Conservation (phyloP, 2,888 invertebrate genomes). For the Gastrophysa polygoni region DNA sequence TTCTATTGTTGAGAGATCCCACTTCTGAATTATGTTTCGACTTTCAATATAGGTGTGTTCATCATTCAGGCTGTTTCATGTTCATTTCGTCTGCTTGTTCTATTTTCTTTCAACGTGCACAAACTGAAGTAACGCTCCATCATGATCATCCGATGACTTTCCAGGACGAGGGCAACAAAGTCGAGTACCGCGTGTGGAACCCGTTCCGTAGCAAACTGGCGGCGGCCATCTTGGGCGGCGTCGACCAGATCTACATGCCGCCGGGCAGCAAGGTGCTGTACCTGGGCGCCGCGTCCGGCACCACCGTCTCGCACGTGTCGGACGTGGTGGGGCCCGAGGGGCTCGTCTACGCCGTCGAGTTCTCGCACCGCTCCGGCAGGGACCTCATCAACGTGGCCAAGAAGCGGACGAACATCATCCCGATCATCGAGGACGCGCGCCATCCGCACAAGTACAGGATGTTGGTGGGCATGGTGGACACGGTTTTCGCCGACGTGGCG, state of each 20-base stretch:
- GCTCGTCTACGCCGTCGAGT: constrained; percentile 98
- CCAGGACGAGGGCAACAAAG: constrained; percentile 81
- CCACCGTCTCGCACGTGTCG: constrained; percentile 98
- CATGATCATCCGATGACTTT: constrained; percentile 24
- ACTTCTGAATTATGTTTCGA: no score
- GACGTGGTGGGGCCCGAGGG: constrained; percentile 98
- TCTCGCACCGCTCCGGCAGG: constrained; percentile 95
- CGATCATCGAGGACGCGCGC: constrained; percentile 98
- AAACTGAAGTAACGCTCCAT: no score
- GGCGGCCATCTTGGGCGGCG: constrained; percentile 96
- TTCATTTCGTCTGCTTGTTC: no score
- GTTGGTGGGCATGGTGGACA: constrained; percentile 98
- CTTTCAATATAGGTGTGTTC: no score
- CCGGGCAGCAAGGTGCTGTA: constrained; percentile 96
- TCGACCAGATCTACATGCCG: constrained; percentile 95
- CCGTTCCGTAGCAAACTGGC: constrained; percentile 98
- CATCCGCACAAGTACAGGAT: constrained; percentile 99
- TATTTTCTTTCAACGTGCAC: no score
- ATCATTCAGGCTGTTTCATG: no score
- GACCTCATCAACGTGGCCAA: constrained; percentile 98
- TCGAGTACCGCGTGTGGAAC: constrained; percentile 99
- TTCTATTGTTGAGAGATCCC: no score
- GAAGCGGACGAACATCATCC: constrained; percentile 97
- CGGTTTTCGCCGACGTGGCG: constrained; percentile 98
- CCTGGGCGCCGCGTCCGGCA: constrained; percentile 97